These are phyloP conservation scores for Neolamprologus falcicula DNA, from an alignment of 2,113 vertebrate genomes.

Conservation along the genomic window DNA sequence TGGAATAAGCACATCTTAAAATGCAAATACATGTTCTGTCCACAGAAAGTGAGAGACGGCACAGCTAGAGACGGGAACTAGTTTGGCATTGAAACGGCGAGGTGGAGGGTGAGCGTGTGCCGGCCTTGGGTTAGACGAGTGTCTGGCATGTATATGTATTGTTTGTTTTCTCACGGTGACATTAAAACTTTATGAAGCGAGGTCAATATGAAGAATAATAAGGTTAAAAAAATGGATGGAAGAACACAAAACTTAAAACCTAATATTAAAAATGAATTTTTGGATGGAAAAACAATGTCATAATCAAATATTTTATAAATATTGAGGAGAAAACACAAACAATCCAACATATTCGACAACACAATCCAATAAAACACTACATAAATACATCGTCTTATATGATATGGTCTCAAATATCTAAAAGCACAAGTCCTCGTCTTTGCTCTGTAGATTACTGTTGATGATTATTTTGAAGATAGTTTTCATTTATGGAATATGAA, in stretches of 20 bases:
- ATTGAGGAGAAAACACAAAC: background rate
- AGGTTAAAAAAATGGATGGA: background rate
- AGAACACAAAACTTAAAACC: background rate
- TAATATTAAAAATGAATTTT: background rate
- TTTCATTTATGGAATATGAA: rapidly evolving
- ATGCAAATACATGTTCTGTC: constrained; percentile 32
- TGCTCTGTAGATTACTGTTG: background rate
- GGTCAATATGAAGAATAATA: background rate
- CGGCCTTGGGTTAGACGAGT: background rate
- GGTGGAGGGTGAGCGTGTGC: background rate
- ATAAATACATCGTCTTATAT: rapidly evolving
- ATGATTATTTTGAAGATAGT: background rate
- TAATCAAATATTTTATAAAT: background rate
- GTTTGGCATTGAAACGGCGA: background rate
- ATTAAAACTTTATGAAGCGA: background rate
- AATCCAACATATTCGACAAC: background rate
- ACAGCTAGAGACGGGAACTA: background rate
- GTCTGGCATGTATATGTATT: background rate
- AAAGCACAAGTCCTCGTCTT: background rate
- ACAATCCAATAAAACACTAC: background rate
- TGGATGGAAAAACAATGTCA: background rate
- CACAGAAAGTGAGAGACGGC: background rate
- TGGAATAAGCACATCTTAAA: constrained; percentile 17
- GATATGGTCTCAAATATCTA: background rate
- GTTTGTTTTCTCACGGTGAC: background rate